Base-by-base conservation (phyloP, 2,113 vertebrate genomes). In the Ammodytes marinus region DNA sequence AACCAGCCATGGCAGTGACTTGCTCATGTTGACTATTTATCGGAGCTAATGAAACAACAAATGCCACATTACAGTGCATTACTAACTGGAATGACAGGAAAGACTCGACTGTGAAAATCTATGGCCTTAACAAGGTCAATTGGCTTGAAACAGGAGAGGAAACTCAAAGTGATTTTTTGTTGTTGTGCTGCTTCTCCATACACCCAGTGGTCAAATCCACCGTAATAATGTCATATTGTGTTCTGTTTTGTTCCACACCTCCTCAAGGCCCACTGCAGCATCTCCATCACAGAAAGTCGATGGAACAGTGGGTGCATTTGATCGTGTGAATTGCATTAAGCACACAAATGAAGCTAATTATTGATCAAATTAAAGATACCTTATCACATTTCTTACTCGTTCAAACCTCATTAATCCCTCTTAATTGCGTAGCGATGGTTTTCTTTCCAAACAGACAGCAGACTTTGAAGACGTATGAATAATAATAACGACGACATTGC, bases 281-380 rank as follows among this genome's bases (percentile, higher is more conserved):
- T 13, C 47, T 57, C 70, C 43, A 27, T 80, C 45, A 60, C n/a
- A 43, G 19, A 8, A 12, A 10, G 57, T 37, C 35, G 11, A 50
- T 10, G 61, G 9, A 65, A 27, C 64, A 27, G 15, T 4, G 37
- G 42, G 59, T 13, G 27, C 1, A 12, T n/a, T 47, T 50, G 12
- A 37, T 0, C 47, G 64, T 43, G 27, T 12, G 40, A 67, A 77
- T 50, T 74, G 46, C 10, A 10, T 2, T 7, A 58, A 63, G 39
- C 61, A n/a, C 67, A 74, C 63, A 64, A 86, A 57, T 53, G n/a
- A 88, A 86, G 63, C 64, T 57, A 82, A 82, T 75, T 84, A 86
- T 77, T 71, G 75, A 84, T 80, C 78, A 35, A 77, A 82, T 55
- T 17, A 7, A 70, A 75, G 80, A 69, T 72, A 77, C 37, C 73